phyloP scores from a whole-genome alignment of 2,113 vertebrate species.

The Acanthisitta chloris region DNA sequence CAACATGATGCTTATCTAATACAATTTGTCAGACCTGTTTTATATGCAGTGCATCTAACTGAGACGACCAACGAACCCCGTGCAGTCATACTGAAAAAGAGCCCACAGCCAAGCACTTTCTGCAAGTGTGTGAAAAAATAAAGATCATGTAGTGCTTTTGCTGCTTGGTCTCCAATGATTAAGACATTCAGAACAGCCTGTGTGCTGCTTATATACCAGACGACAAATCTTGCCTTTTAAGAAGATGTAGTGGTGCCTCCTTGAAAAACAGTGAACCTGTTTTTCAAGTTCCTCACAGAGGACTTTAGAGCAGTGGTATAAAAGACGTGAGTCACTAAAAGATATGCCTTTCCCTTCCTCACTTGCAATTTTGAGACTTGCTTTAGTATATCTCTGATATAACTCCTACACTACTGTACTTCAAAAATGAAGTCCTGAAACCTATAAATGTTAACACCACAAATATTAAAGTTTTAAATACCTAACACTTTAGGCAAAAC shows the following conservation, averaged over 20 bases:
- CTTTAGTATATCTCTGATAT: neutral
- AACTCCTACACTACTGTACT: neutral
- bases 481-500: neutral
- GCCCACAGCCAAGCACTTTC: neutral
- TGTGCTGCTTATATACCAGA: neutral
- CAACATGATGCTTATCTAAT: neutral
- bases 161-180: neutral
- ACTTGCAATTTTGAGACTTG: rapidly evolving
- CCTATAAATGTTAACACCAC: neutral
- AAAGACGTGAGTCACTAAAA: neutral
- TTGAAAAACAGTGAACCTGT: neutral
- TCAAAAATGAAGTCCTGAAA: neutral
- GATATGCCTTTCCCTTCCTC: neutral
- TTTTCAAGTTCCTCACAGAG: neutral
- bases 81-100: neutral
- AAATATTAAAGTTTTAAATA: neutral
- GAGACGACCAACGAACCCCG: neutral
- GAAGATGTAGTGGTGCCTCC: neutral
- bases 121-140: neutral
- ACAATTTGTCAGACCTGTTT: neutral
- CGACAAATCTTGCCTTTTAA: neutral
- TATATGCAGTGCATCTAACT: neutral
- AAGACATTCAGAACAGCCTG: neutral
- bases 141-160: neutral
- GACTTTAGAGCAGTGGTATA: neutral